Base-by-base conservation (phyloP, 2,888 invertebrate species). In the Teleogryllus oceanicus region DNA sequence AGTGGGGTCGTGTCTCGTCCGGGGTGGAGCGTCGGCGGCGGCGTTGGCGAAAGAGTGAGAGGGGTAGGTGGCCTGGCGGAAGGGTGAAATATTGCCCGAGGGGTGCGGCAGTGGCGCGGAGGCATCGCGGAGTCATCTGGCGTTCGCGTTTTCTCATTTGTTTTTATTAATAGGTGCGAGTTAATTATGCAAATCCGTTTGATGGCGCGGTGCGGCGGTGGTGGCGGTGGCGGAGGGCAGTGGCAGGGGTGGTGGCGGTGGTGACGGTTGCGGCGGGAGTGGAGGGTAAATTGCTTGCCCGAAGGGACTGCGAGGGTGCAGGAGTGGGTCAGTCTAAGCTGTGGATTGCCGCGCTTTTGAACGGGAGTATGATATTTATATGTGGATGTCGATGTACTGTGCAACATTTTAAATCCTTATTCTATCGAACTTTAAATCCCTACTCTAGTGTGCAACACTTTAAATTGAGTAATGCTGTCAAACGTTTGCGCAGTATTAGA, bases 71-170 rank as follows among this genome's bases (percentile, higher is more conserved):
- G 62, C 4, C 16, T 62, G n/a, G 62, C 62, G 62, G 62, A 62
- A 62, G 62, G 62, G 62, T 62, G 62, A 62, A 62, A 62, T 62
- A 62, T 62, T 62, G 62, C 62, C 62, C 62, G n/a, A 62, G 62
- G 62, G 62, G 13, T 62, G 62, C n/a, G 62, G 62, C n/a, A 8
- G 62, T 4, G 62, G 62, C 62, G 62, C 62, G 62, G 62, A 16
- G 62, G 62, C 62, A n/a, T 62, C n/a, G 16, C n/a, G 62, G 62
- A 62, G 62, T 62, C 62, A 62, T 62, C 62, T 62, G 62, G 62
- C 62, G 62, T n/a, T 13, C 62, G 62, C 62, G 62, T 62, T 62
- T 62, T 62, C 62, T 62, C 62, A 62, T 62, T 62, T 62, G 62
- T 62, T 62, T 62, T 62, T 62, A 62, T 62, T 62, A 62, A 62